Base-by-base conservation (phyloP, 2,113 vertebrate species). In the Rutilus rutilus region DNA sequence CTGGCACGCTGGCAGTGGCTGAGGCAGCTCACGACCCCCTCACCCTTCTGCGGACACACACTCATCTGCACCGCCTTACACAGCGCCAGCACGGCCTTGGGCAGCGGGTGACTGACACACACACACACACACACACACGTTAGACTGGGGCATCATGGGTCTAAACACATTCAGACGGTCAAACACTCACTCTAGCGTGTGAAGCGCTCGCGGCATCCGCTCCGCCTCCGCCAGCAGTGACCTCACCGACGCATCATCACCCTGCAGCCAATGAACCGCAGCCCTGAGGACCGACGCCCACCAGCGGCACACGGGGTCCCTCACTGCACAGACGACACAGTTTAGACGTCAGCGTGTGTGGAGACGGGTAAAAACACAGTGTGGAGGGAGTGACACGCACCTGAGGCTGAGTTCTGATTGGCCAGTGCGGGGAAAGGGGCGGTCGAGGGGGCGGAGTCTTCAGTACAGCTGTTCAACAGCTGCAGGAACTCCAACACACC, bases 51-150 rank as follows among this genome's bases (percentile, higher is more conserved):
- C 30, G 95, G 94, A 0, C 91, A 94, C 36, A 99, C 92, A 0
- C 96, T 97, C 87, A 95, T 91, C 73, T 99, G 97, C 88, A 99
- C 96, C 10, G 97, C 96, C 93, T 96, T 97, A 92, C 97, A 99
- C 54, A 96, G 81, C 0, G 96, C 94, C 89, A 97, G 94, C 88
- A 97, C 93, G 0, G 98, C 95, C 91, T 97, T 98, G 84, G 97
- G 96, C 87, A 99, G 92, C 7, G 96, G 93, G 85, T 96, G 97
- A 89, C 98, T 99, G 87, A 27, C 91, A 94, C n/a, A 82, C 39
- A 88, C 57, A 82, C 71, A 60, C 21, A 82, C 30, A 39, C 4
- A 11, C n/a, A 65, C 11, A 27, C 25, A 83, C 9, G 27, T 42
- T 59, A 4, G 76, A 78, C 4, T 14, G 9, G 21, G 23, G 30